phyloP scores from a whole-genome alignment of 2,797 vertebrate species.

The Huso huso region DNA sequence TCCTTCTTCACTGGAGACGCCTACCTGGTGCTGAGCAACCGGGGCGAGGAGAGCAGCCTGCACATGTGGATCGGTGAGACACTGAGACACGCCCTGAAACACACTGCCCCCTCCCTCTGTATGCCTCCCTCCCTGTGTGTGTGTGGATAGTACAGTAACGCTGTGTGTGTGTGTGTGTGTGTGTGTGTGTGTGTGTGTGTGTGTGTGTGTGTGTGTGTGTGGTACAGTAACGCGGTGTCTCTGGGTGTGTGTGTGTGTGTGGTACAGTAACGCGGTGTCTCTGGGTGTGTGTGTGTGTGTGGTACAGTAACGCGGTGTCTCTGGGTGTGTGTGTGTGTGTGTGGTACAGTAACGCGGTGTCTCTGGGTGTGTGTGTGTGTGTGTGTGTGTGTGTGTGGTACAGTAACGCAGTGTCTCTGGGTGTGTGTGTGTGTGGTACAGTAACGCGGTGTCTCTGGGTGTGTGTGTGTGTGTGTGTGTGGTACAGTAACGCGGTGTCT shows the following conservation, averaged over 20 bases:
- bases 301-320: too few relatives aligned
- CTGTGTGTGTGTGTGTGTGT: not conserved
- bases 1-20: constrained; percentile 80
- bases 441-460: not conserved
- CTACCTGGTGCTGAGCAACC: constrained; percentile 76
- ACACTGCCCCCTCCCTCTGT: not conserved
- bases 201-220: too few relatives aligned
- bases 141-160: too few relatives aligned
- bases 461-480: not conserved
- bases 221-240: too few relatives aligned
- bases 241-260: not conserved
- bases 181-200: too few relatives aligned
- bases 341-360: not conserved
- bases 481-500: not conserved
- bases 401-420: too few relatives aligned
- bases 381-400: not conserved
- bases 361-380: too few relatives aligned
- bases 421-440: not conserved
- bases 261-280: not conserved
- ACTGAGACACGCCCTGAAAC: not conserved
- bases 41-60: constrained; percentile 56
- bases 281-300: too few relatives aligned
- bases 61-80: constrained; percentile 84
- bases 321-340: not conserved
- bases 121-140: not conserved